phyloP scores from a whole-genome alignment of 2,113 vertebrate species.

The Alectura lathami region DNA sequence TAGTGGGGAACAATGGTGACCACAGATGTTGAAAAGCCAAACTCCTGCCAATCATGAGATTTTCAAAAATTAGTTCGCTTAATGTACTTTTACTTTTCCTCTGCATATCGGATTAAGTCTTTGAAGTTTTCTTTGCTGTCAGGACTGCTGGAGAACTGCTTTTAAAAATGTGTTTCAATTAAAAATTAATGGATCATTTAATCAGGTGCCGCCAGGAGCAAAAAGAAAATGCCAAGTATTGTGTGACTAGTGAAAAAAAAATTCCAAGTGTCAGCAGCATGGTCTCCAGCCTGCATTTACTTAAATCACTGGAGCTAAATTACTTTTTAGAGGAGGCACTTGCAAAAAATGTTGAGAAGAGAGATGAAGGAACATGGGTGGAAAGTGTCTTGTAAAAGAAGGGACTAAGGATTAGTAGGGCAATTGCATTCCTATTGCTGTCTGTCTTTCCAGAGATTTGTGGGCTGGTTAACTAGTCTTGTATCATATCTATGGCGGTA shows the following conservation, averaged over 20 bases:
- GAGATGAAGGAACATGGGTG: background rate
- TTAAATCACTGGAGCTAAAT: background rate
- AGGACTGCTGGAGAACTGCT: background rate
- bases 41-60: background rate
- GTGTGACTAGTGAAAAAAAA: background rate
- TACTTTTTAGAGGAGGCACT: background rate
- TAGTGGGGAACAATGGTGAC: background rate
- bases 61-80: background rate
- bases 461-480: background rate
- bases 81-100: background rate
- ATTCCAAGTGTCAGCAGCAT: background rate
- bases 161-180: background rate
- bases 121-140: background rate
- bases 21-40: background rate
- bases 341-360: background rate
- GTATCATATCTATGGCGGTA: background rate
- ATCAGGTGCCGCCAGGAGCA: background rate
- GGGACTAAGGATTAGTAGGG: background rate
- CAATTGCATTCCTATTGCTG: background rate
- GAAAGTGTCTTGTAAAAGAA: background rate
- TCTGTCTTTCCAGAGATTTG: background rate
- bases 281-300: background rate
- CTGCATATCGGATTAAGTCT: background rate
- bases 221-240: background rate
- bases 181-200: background rate